A percentile compares a stretch with the other conserved stretches of the same genome.
These are phyloP conservation scores for Amblyjoppa proteus DNA, from an alignment of 2,888 invertebrate species.

Conservation along the genomic window DNA sequence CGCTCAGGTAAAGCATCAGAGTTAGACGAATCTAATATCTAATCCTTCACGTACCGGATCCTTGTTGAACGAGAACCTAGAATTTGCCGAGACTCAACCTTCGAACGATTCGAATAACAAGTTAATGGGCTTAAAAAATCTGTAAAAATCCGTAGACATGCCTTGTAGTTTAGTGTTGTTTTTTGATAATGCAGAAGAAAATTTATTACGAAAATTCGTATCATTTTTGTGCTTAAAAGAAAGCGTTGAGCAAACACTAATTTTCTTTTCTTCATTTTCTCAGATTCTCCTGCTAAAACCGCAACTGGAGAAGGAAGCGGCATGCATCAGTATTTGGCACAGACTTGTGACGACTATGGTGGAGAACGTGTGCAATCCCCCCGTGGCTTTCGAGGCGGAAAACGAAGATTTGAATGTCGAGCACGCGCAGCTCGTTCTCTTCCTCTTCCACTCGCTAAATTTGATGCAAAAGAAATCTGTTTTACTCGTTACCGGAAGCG, in stretches of 20 bases:
- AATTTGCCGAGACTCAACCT: no score
- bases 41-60: no score
- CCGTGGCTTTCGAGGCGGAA: constrained; percentile 89
- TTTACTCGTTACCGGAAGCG: constrained; percentile 92
- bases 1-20: constrained; percentile 88
- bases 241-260: background rate
- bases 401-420: constrained; percentile 97
- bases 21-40: background rate
- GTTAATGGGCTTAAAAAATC: background rate
- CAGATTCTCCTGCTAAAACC: constrained; percentile 92
- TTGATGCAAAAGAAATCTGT: constrained; percentile 99
- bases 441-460: constrained; percentile 97
- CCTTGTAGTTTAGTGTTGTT: background rate
- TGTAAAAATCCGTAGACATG: background rate
- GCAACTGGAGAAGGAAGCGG: constrained; percentile 94
- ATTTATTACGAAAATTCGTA: no score
- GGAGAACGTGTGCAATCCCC: constrained; percentile 91
- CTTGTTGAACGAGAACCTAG: no score
- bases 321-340: constrained; percentile 96
- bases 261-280: constrained; percentile 58
- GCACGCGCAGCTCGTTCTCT: constrained; percentile 96
- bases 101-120: no score
- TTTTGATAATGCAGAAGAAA: background rate
- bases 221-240: no score
- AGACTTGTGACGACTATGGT: constrained; percentile 95